Conservation (phyloP, 2,888 invertebrate genomes). For the Aplocera efformata region DNA sequence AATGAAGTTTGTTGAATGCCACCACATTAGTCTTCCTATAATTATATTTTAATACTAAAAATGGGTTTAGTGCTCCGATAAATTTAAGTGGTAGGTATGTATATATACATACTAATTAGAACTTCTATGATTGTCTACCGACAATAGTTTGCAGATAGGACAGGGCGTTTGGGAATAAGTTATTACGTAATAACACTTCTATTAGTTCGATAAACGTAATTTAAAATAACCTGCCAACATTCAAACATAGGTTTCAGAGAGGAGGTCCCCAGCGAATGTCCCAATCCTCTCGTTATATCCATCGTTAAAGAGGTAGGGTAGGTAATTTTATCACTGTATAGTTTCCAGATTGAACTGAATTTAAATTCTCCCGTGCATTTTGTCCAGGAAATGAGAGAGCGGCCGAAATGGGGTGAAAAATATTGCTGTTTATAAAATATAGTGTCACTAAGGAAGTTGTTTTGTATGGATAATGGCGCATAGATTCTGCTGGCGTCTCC, state of each 20-base stretch:
- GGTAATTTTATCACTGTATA: constrained; percentile 31
- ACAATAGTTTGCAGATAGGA: background rate
- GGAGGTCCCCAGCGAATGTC: constrained; percentile 25
- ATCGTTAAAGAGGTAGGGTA: constrained; percentile 30
- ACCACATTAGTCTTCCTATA: no score
- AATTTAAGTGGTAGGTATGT: no score
- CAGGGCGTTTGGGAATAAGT: constrained; percentile 6
- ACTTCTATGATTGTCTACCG: no score
- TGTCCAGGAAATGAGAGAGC: constrained; percentile 22
- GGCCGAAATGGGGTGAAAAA: constrained; percentile 23
- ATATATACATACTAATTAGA: no score
- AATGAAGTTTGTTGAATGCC: no score
- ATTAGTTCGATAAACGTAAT: constrained; percentile 24
- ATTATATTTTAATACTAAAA: no score
- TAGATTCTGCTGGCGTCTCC: constrained; percentile 12
- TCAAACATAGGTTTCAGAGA: constrained; percentile 24
- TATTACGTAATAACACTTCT: constrained; percentile 19
- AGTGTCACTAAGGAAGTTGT: constrained; percentile 21
- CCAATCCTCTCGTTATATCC: constrained; percentile 27
- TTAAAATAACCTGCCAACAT: constrained; percentile 25
- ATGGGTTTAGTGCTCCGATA: no score
- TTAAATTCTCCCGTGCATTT: constrained; percentile 28
- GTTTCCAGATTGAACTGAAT: constrained; percentile 31
- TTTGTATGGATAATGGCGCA: constrained; percentile 19
- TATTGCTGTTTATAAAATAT: constrained; percentile 23